Percentiles rank a stretch among this genome's conserved stretches.
These are phyloP conservation scores for Neolamprologus modestus DNA, from an alignment of 2,113 vertebrate genomes.

Conservation along the genomic window DNA sequence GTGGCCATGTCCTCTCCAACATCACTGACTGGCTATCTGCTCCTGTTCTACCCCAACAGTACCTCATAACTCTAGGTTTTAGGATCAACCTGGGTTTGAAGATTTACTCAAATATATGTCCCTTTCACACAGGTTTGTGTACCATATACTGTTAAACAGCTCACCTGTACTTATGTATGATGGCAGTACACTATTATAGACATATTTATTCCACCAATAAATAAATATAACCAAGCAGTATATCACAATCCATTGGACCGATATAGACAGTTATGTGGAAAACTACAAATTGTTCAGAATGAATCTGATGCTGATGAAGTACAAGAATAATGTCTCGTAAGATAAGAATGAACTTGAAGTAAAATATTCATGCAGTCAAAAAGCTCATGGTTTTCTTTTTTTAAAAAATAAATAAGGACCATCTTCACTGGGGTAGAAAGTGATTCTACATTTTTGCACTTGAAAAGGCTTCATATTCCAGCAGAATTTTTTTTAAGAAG, in stretches of 20 bases:
- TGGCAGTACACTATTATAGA: not conserved
- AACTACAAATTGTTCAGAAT: not conserved
- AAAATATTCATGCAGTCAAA: not conserved
- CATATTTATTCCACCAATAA: not conserved
- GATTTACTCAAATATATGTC: not conserved
- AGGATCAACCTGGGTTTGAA: not conserved
- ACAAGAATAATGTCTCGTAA: not conserved
- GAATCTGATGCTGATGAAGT: not conserved
- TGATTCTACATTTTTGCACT: not conserved
- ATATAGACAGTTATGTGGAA: not conserved
- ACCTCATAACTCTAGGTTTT: not conserved
- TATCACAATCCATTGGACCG: not conserved
- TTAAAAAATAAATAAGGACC: not conserved
- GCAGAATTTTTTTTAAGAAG: not conserved
- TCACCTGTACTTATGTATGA: not conserved
- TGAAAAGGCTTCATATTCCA: not conserved
- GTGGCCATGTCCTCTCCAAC: not conserved
- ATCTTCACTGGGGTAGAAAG: not conserved
- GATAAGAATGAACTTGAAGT: not conserved
- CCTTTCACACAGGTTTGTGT: not conserved
- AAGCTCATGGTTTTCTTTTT: not conserved
- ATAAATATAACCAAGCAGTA: not conserved
- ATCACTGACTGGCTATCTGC: not conserved
- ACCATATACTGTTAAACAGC: not conserved
- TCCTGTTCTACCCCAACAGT: not conserved